A percentile compares a stretch with the other conserved stretches of the same genome.
These are phyloP conservation scores for Percopsis transmontana DNA, from an alignment of 2,113 vertebrate species.

Conservation along the genomic window DNA sequence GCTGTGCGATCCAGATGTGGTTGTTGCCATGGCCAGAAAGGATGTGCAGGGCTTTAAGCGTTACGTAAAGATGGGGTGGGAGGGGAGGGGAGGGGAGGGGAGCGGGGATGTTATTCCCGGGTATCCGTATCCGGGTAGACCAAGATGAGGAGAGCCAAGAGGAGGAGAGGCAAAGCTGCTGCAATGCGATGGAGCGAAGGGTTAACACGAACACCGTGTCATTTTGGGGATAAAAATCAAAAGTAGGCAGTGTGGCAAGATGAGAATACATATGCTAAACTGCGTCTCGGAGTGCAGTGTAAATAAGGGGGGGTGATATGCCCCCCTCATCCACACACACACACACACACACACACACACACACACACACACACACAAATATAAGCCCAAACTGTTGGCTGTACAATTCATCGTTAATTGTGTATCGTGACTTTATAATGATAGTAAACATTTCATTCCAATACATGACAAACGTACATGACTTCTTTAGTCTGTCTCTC, in stretches of 20 bases:
- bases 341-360: too few species aligned
- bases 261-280: not conserved
- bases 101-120: slow-evolving; percentile 78
- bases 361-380: too few species aligned
- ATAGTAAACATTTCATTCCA: not conserved
- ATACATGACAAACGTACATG: too few species aligned
- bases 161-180: slow-evolving; percentile 49
- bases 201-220: slow-evolving; percentile 57
- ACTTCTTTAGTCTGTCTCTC: too few species aligned
- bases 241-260: slow-evolving; percentile 14
- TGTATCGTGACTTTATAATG: too few species aligned
- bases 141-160: slow-evolving; percentile 66
- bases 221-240: slow-evolving; percentile 38
- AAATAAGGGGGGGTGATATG: slow-evolving; percentile 38
- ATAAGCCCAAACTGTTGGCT: not conserved
- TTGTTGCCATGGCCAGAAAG: slow-evolving; percentile 77
- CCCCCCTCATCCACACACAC: not conserved
- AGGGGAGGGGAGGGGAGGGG: slow-evolving; percentile 37
- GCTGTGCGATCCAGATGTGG: slow-evolving; percentile 74
- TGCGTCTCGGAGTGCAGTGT: slow-evolving; percentile 26
- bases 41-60: slow-evolving; percentile 76
- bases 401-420: not conserved
- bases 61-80: slow-evolving; percentile 76
- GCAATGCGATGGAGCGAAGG: slow-evolving; percentile 70
- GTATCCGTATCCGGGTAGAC: slow-evolving; percentile 80